Base-by-base conservation (phyloP, 2,797 vertebrate genomes). In the Amniataba percoides region DNA sequence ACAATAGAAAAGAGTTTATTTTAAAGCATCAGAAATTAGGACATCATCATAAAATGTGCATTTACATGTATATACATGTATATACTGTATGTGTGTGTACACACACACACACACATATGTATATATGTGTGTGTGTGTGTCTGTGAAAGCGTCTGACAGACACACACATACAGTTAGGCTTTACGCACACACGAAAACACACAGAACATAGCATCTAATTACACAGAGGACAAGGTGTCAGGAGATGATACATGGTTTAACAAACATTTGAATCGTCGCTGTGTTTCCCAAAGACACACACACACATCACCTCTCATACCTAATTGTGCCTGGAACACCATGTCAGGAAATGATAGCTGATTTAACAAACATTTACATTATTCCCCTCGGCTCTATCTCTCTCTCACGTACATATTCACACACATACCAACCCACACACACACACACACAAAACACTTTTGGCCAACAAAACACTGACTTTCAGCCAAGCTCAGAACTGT, bases 291-390 rank as follows among this genome's bases (percentile, higher is more conserved):
- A 14, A 51, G 21, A 63, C 36, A 63, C 60, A 70, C 16, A 40
- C 12, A 6, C 5, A 45, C 15, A 68, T 76, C 58, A 75, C 60
- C 60, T 69, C 27, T 63, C 25, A 51, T 43, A 64, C 77, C 73
- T 74, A 74, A 75, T 78, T 82, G 70, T 78, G 48, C 49, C 63
- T 63, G 49, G 21, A 74, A 83, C 57, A 74, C 15, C 0, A 7
- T 81, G 78, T 78, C 73, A 87, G 65, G 55, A 70, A 78, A 65
- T 84, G 18, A 80, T 74, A 53, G 45, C 69, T 66, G 72, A 80
- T 81, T 83, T 87, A 81, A 74, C 64, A 81, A 71, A 79, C 64
- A 76, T 73, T 82, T 78, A 61, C 46, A 81, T 87, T 78, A 68
- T 70, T 49, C 34, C 56, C 39, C 18, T 61, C n/a, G 16, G 3